phyloP scores from a whole-genome alignment of 2,113 vertebrate genomes.

The Origma solitaria region DNA sequence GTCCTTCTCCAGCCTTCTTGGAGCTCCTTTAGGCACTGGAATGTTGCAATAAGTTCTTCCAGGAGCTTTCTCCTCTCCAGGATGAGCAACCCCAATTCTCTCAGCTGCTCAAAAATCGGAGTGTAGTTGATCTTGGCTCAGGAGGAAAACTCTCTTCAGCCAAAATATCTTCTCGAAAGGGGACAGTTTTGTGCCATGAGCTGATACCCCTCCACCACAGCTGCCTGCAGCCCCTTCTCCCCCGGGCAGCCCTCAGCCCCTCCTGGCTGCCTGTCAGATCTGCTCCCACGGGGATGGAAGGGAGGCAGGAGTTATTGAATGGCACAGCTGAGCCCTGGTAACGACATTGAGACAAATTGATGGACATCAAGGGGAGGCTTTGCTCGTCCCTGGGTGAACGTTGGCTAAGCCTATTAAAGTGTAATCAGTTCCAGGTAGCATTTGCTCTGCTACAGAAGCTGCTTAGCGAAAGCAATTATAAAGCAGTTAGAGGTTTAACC shows the following conservation, averaged over 20 bases:
- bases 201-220: fast-evolving
- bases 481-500: constrained; percentile 12
- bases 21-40: not conserved
- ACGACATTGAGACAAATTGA: not conserved
- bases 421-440: not conserved
- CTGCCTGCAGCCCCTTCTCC: not conserved
- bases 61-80: not conserved
- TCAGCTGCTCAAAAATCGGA: not conserved
- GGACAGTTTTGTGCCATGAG: not conserved
- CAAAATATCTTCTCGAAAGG: not conserved
- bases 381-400: not conserved
- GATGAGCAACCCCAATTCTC: not conserved
- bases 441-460: not conserved
- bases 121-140: not conserved
- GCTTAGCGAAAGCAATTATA: constrained; percentile 23
- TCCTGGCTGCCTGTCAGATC: not conserved
- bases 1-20: not conserved
- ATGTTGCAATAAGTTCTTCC: no score
- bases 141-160: not conserved
- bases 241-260: not conserved
- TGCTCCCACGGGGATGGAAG: fast-evolving
- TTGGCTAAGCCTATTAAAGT: not conserved
- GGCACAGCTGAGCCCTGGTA: not conserved
- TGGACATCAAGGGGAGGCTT: not conserved
- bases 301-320: not conserved